A percentile compares a stretch with the other conserved stretches of the same genome.
These are phyloP conservation scores for Rhagologus leucostigma DNA, from an alignment of 2,113 vertebrate species.

Conservation along the genomic window DNA sequence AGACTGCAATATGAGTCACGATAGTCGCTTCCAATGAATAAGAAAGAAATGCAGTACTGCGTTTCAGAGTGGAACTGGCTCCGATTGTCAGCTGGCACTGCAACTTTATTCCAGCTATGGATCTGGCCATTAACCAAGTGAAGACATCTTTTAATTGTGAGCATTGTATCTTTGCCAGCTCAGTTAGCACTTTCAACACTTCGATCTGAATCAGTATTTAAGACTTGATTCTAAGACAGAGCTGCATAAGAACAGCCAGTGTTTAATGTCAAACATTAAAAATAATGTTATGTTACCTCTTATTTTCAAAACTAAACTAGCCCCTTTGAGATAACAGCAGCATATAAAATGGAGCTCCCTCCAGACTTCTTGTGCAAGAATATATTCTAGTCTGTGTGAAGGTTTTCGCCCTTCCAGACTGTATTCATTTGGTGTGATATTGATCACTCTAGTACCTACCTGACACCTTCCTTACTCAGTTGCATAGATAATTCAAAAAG, in stretches of 20 bases:
- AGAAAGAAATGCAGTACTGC: not conserved
- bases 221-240: not conserved
- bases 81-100: not conserved
- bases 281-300: not conserved
- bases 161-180: not conserved
- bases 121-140: not conserved
- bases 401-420: not conserved
- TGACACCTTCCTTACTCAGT: not conserved
- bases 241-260: not conserved
- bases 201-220: not conserved
- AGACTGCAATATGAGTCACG: not conserved
- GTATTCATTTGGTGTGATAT: not conserved
- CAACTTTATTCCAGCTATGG: not conserved
- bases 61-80: not conserved
- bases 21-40: not conserved
- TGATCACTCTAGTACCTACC: not conserved
- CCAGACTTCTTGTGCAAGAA: not conserved
- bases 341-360: not conserved
- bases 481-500: not conserved
- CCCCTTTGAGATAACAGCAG: not conserved
- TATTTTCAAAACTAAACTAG: not conserved
- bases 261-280: not conserved
- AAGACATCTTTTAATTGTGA: conserved; percentile 2
- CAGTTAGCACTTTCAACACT: not conserved
- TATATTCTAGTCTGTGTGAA: not conserved